Conservation (phyloP, 1,140 invertebrate species). For the Drosophila chauvacae region DNA sequence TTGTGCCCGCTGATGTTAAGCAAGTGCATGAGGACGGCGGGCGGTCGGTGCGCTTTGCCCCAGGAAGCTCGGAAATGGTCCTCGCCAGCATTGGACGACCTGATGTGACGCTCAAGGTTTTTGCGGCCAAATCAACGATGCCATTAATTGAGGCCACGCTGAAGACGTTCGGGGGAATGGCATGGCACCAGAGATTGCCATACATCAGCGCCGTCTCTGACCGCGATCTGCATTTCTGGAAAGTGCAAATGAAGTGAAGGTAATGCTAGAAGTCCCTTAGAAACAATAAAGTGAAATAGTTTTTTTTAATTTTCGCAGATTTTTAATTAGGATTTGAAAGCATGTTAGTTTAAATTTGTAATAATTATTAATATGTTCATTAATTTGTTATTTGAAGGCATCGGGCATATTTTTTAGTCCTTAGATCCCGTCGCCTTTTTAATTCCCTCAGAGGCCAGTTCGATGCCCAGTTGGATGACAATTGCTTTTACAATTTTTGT, state of each 20-base stretch:
- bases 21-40: constrained; percentile 87
- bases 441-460: too few relatives aligned
- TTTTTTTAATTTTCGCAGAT: neutral
- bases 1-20: constrained; percentile 86
- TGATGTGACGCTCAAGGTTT: constrained; percentile 87
- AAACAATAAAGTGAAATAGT: constrained; percentile 17
- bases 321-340: neutral
- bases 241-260: constrained; percentile 86
- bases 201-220: constrained; percentile 88
- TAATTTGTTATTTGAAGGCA: too few relatives aligned
- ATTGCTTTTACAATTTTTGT: too few relatives aligned
- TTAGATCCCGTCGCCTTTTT: too few relatives aligned
- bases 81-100: constrained; percentile 87
- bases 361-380: too few relatives aligned
- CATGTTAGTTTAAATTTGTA: too few relatives aligned
- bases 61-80: constrained; percentile 86
- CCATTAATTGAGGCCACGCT: constrained; percentile 85
- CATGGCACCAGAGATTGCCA: constrained; percentile 88
- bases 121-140: constrained; percentile 86
- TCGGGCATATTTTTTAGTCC: too few relatives aligned
- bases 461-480: too few relatives aligned
- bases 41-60: constrained; percentile 86
- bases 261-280: neutral
- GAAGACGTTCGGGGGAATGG: constrained; percentile 86
- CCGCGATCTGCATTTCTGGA: constrained; percentile 88